Percentiles rank a stretch among this genome's conserved stretches.
These are phyloP conservation scores for Folsomia manolachei DNA, from an alignment of 2,888 invertebrate species.

Conservation along the genomic window DNA sequence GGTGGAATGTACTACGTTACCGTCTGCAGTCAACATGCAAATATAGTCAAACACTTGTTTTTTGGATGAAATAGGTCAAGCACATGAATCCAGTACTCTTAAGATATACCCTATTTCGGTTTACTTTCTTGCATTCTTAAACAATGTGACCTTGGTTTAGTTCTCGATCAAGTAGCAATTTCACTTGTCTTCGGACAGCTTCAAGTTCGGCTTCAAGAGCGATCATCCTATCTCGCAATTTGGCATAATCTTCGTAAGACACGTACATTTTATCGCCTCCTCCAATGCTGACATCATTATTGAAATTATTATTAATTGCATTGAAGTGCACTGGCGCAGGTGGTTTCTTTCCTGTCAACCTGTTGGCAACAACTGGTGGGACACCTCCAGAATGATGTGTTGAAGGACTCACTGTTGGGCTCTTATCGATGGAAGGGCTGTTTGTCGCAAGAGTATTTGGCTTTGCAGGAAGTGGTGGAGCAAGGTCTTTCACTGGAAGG, in stretches of 20 bases:
- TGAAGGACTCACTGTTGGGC: constrained; percentile 20
- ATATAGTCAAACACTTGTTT: neutral
- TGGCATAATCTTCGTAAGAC: constrained; percentile 43
- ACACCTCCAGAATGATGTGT: neutral
- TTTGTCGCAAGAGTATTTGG: constrained; percentile 25
- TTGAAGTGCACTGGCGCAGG: constrained; percentile 19
- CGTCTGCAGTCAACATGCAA: neutral
- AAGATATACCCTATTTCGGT: too few species aligned
- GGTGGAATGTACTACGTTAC: neutral
- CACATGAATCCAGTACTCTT: neutral
- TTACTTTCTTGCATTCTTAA: too few species aligned
- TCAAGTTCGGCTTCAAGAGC: constrained; percentile 47
- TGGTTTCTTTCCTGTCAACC: constrained; percentile 25
- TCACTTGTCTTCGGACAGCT: constrained; percentile 41
- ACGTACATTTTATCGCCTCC: constrained; percentile 36
- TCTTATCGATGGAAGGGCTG: constrained; percentile 11
- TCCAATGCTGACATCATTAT: constrained; percentile 11
- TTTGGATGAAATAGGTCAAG: neutral
- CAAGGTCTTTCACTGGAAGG: constrained; percentile 27
- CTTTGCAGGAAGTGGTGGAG: constrained; percentile 50
- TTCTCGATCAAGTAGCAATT: constrained; percentile 38
- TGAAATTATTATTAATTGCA: neutral
- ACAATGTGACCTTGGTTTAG: constrained; percentile 45
- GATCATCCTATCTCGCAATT: constrained; percentile 40
- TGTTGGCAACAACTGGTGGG: constrained; percentile 7